phyloP scores from a whole-genome alignment of 2,113 vertebrate genomes.

The Electrona antarctica region DNA sequence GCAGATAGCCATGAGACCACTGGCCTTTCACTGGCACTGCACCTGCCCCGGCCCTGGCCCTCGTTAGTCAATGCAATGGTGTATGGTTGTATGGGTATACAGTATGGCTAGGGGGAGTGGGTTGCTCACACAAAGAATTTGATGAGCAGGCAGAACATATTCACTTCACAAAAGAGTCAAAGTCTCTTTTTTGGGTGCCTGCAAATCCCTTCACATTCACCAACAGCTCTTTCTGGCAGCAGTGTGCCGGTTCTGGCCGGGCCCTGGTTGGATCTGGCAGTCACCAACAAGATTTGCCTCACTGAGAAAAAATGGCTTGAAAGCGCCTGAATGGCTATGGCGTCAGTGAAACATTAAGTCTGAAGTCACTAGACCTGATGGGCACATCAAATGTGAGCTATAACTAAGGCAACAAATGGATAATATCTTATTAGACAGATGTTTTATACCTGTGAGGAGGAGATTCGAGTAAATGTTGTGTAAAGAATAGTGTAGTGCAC shows the following conservation, averaged over 20 bases:
- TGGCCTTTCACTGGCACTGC: slow-evolving; percentile 26
- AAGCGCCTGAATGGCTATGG: slow-evolving; percentile 55
- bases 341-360: slow-evolving; percentile 1
- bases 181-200: slow-evolving; percentile 60
- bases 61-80: slow-evolving; percentile 40
- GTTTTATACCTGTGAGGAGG: too few species aligned
- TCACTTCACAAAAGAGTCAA: slow-evolving; percentile 62
- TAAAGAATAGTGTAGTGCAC: not conserved
- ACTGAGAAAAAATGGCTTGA: slow-evolving; percentile 49
- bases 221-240: slow-evolving; percentile 68
- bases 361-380: slow-evolving; percentile 32
- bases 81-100: slow-evolving; percentile 2
- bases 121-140: slow-evolving; percentile 59
- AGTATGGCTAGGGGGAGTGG: not conserved
- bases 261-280: slow-evolving; percentile 53
- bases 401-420: not conserved
- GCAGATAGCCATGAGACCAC: slow-evolving; percentile 34
- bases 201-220: slow-evolving; percentile 69
- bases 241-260: slow-evolving; percentile 58
- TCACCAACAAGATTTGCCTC: slow-evolving; percentile 62
- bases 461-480: not conserved
- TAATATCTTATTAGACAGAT: not conserved
- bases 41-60: slow-evolving; percentile 25
- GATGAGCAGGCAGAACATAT: slow-evolving; percentile 72
- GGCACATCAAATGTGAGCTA: not conserved